These are phyloP conservation scores for Metaphire vulgaris DNA, from an alignment of 1,140 invertebrate species.

Conservation along the genomic window DNA sequence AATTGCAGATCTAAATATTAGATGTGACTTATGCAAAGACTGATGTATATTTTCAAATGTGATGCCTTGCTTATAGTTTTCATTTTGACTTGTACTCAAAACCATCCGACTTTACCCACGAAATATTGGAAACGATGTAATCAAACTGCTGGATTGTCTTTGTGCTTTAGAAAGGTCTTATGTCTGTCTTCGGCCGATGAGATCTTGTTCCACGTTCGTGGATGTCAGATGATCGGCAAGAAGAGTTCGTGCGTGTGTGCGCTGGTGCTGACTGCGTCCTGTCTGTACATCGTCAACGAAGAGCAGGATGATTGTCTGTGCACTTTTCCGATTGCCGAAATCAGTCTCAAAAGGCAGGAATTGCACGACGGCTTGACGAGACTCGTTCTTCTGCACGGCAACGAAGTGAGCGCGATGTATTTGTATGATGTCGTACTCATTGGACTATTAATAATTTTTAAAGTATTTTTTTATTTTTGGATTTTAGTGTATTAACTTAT, in stretches of 20 bases:
- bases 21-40: too few species aligned
- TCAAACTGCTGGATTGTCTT: too few species aligned
- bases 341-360: not conserved
- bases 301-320: not conserved
- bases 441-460: not conserved
- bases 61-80: too few species aligned
- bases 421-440: not conserved
- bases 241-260: not conserved
- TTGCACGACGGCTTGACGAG: not conserved
- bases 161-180: not conserved
- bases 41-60: too few species aligned
- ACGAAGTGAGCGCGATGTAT: not conserved
- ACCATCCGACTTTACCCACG: too few species aligned
- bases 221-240: not conserved
- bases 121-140: too few species aligned
- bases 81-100: too few species aligned
- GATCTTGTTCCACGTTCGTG: not conserved
- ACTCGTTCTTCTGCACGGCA: not conserved
- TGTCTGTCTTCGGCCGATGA: not conserved
- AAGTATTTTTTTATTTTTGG: too few species aligned
- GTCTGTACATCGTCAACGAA: not conserved
- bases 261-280: not conserved
- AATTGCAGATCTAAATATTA: too few species aligned
- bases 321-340: not conserved
- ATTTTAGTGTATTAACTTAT: too few species aligned